Percentiles rank a stretch among this genome's conserved stretches.
Evolutionary conservation across 2,888 invertebrate genomes (phyloP).

Genomic region (Apamea crenata): DNA sequence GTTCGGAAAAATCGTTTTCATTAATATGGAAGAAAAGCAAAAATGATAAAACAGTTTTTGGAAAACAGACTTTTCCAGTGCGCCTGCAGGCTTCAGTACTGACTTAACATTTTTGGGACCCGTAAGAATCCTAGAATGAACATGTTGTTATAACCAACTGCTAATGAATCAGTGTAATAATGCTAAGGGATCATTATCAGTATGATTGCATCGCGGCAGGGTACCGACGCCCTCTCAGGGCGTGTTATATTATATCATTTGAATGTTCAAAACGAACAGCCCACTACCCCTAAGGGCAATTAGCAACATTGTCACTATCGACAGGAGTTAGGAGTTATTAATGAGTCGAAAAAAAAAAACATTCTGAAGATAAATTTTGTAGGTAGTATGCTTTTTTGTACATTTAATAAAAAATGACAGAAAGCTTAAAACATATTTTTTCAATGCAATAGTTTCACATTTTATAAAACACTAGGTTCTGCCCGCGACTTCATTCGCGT

Average conservation of each 20-base stretch:
- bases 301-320: slow-evolving; percentile 24
- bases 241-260: slow-evolving; percentile 72
- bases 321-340: not conserved
- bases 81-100: not conserved
- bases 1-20: not conserved
- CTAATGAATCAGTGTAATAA: slow-evolving; percentile 32
- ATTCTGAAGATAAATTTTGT: not conserved
- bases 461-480: not conserved
- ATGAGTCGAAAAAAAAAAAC: slow-evolving; percentile 3
- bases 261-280: slow-evolving; percentile 78
- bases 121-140: not conserved
- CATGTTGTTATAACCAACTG: slow-evolving; percentile 10
- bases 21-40: not conserved
- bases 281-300: slow-evolving; percentile 68
- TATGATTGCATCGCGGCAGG: slow-evolving; percentile 72
- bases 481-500: not conserved
- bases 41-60: no score
- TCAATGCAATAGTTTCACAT: not conserved
- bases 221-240: slow-evolving; percentile 68
- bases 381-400: not conserved
- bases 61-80: not conserved
- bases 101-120: not conserved
- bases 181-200: slow-evolving; percentile 58
- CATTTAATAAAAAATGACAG: not conserved
- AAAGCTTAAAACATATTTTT: not conserved